Evolutionary conservation across 1,140 invertebrate genomes (phyloP).

Genomic region (Micrasema minimum): DNA sequence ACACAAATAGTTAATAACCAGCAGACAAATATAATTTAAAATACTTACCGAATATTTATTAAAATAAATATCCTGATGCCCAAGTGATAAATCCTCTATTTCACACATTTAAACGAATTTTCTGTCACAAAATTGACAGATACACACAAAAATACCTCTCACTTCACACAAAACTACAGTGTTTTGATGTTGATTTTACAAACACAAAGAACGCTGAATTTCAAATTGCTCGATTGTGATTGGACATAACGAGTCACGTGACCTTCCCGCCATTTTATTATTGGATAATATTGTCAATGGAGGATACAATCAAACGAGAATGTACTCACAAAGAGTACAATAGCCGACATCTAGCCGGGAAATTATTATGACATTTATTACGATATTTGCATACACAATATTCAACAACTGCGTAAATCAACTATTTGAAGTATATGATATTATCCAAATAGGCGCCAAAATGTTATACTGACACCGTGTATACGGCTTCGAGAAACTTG

Average conservation of each 20-base stretch:
- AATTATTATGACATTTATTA: neutral
- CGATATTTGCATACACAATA: too few species aligned
- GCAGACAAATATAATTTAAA: conserved; percentile 9
- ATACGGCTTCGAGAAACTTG: neutral
- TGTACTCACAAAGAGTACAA: conserved; percentile 21
- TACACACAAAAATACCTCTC: conserved; percentile 62
- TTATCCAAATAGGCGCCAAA: neutral
- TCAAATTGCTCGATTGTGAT: conserved; percentile 60
- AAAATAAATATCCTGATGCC: conserved; percentile 67
- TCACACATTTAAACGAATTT: conserved; percentile 67
- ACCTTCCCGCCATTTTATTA: conserved; percentile 54
- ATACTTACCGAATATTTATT: conserved; percentile 68
- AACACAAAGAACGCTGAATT: conserved; percentile 60
- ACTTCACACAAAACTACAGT: conserved; percentile 53
- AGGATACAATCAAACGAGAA: conserved; percentile 17
- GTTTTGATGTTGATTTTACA: conserved; percentile 47
- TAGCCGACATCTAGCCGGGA: conserved; percentile 26
- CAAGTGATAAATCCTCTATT: conserved; percentile 66
- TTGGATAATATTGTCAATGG: conserved; percentile 56
- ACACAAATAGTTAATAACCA: conserved; percentile 37
- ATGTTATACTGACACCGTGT: neutral
- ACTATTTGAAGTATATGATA: too few species aligned
- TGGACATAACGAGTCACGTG: conserved; percentile 62
- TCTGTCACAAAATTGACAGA: conserved; percentile 67
- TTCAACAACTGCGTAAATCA: too few species aligned